Evolutionary conservation across 2,113 vertebrate species (phyloP).

Genomic region (Stictonetta naevosa): DNA sequence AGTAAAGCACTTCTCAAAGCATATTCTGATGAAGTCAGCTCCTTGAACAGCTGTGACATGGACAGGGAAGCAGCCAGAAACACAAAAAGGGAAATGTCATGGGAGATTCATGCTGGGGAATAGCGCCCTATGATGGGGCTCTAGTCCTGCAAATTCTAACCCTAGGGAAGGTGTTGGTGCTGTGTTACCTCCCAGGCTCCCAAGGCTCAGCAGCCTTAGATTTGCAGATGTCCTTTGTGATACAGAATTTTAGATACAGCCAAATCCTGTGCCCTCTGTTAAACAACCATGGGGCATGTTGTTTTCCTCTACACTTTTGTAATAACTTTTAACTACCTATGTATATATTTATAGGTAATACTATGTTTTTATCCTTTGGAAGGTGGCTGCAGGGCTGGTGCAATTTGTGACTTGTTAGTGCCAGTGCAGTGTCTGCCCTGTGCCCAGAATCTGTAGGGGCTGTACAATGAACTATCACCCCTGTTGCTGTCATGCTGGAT

Average conservation of each 20-base stretch:
- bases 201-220: not conserved
- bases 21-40: constrained; percentile 56
- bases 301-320: not conserved
- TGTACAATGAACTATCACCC: not conserved
- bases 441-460: not conserved
- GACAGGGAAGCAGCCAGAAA: constrained; percentile 14
- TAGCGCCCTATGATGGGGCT: not conserved
- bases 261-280: not conserved
- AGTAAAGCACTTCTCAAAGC: constrained; percentile 41
- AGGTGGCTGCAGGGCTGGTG: not conserved
- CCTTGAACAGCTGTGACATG: constrained; percentile 17
- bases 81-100: not conserved
- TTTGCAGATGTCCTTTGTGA: not conserved
- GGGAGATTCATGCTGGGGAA: not conserved
- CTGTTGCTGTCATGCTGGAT: not conserved
- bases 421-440: not conserved
- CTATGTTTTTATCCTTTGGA: not conserved
- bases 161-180: not conserved
- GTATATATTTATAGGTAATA: not conserved
- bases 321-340: not conserved
- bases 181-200: not conserved
- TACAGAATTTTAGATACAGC: not conserved
- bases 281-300: not conserved
- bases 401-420: not conserved
- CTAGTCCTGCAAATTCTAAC: not conserved